A percentile compares a stretch with the other conserved stretches of the same genome.
phyloP scores from a whole-genome alignment of 2,888 invertebrate species.

The Coenonympha arcania region DNA sequence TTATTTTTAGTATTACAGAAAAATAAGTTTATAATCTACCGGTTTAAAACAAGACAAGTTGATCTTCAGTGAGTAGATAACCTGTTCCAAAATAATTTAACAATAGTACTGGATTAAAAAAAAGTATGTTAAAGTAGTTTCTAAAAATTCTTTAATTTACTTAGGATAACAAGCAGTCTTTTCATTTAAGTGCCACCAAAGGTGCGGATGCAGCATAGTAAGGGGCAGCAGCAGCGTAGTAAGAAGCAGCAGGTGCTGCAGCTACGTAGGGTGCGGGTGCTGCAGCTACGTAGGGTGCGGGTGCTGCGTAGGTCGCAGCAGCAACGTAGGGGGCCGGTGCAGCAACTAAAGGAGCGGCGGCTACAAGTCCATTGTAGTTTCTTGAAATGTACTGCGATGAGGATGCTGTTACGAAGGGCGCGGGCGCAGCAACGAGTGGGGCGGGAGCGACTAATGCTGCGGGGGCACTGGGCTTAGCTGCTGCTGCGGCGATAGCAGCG shows the following conservation, averaged over 20 bases:
- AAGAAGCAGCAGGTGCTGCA: constrained; percentile 36
- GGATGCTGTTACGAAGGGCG: constrained; percentile 77
- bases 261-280: constrained; percentile 37
- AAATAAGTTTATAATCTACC: too few relatives aligned
- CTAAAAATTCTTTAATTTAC: constrained; percentile 19
- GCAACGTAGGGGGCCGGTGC: constrained; percentile 57
- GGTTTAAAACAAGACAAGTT: too few relatives aligned
- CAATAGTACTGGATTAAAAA: too few relatives aligned
- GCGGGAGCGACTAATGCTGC: constrained; percentile 49
- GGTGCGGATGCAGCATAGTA: constrained; percentile 49
- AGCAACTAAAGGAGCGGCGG: constrained; percentile 64
- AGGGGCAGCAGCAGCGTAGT: constrained; percentile 30
- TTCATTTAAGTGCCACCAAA: constrained; percentile 49
- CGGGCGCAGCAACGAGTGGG: constrained; percentile 53
- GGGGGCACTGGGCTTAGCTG: constrained; percentile 48
- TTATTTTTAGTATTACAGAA: too few relatives aligned
- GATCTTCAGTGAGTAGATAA: too few relatives aligned
- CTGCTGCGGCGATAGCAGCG: constrained; percentile 48
- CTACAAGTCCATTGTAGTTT: constrained; percentile 70
- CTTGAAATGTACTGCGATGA: constrained; percentile 78
- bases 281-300: constrained; percentile 37
- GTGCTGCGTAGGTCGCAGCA: constrained; percentile 41
- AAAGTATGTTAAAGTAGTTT: neutral
- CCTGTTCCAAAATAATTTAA: too few relatives aligned
- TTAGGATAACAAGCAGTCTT: constrained; percentile 40